Evolutionary conservation across 2,888 invertebrate species (phyloP).

Genomic region (Alentia gelatinosa): DNA sequence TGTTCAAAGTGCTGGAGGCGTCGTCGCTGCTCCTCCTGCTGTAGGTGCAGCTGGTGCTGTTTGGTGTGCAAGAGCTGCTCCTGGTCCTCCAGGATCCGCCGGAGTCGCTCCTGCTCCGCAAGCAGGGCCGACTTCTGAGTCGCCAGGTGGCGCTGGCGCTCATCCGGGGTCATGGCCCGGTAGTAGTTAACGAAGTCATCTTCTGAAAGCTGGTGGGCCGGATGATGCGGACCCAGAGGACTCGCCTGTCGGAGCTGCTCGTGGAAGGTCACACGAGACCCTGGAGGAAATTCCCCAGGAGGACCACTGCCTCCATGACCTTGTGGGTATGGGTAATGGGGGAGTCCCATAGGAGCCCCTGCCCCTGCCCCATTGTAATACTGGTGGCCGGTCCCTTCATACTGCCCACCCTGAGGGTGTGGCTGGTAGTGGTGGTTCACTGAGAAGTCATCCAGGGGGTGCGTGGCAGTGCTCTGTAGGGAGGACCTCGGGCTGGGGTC

Average conservation of each 20-base stretch:
- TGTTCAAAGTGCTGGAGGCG: conserved; percentile 32
- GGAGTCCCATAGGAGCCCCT: too few relatives aligned
- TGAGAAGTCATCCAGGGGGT: conserved; percentile 41
- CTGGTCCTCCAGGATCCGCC: conserved; percentile 33
- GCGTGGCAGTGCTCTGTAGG: neutral
- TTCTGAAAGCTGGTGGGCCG: neutral
- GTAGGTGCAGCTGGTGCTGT: conserved; percentile 25
- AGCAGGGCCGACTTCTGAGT: conserved; percentile 41
- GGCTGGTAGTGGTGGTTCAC: neutral
- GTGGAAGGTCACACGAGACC: neutral
- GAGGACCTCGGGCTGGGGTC: conserved; percentile 41
- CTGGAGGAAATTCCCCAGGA: neutral
- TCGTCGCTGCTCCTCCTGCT: conserved; percentile 2
- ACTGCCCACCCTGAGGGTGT: neutral
- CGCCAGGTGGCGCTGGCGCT: conserved; percentile 29
- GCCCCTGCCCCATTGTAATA: neutral
- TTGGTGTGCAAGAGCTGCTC: conserved; percentile 20
- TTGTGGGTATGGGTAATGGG: neutral
- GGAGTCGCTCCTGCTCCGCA: conserved; percentile 13
- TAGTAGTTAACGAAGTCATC: conserved; percentile 35
- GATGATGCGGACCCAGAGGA: neutral
- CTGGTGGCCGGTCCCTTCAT: neutral
- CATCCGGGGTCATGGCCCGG: neutral
- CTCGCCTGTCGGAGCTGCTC: neutral
- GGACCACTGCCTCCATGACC: too few relatives aligned